Evolutionary conservation across 2,113 vertebrate genomes (phyloP).

Genomic region (Puffinus mauretanicus): DNA sequence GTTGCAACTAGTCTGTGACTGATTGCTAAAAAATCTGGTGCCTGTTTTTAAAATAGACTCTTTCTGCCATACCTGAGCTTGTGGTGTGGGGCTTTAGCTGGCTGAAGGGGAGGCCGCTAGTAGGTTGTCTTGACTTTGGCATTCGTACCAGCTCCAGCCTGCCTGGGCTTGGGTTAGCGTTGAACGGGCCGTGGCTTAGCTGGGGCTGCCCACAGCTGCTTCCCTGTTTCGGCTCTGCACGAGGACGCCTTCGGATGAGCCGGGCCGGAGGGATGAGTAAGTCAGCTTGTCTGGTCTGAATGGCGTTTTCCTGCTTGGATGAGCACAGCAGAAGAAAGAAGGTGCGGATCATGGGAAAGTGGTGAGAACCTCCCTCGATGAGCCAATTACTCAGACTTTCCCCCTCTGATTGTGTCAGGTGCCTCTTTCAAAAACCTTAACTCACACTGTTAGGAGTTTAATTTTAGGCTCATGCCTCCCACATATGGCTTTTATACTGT

Average conservation of each 20-base stretch:
- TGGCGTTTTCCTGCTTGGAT: slow-evolving; percentile 11
- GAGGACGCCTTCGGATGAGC: background rate
- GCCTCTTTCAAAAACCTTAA: slow-evolving; percentile 41
- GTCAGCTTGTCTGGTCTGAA: background rate
- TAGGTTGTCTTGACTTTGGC: background rate
- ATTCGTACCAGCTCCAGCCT: background rate
- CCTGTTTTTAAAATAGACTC: background rate
- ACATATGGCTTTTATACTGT: slow-evolving; percentile 65
- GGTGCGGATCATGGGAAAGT: slow-evolving; percentile 46
- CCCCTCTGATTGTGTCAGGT: slow-evolving; percentile 45
- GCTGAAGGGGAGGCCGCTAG: background rate
- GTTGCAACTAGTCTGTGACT: background rate
- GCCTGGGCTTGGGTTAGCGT: accelerated
- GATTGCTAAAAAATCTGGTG: background rate
- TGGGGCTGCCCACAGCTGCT: background rate
- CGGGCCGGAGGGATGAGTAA: background rate
- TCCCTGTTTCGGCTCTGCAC: accelerated
- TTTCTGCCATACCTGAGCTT: background rate
- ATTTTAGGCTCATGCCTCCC: slow-evolving; percentile 53
- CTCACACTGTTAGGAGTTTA: slow-evolving; percentile 43
- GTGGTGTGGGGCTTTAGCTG: background rate
- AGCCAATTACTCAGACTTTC: slow-evolving; percentile 48
- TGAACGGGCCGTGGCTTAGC: background rate
- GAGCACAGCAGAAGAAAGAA: background rate
- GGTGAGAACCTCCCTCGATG: background rate